These are phyloP conservation scores for Capitella teleta DNA, from an alignment of 1,140 invertebrate species.

Conservation along the genomic window DNA sequence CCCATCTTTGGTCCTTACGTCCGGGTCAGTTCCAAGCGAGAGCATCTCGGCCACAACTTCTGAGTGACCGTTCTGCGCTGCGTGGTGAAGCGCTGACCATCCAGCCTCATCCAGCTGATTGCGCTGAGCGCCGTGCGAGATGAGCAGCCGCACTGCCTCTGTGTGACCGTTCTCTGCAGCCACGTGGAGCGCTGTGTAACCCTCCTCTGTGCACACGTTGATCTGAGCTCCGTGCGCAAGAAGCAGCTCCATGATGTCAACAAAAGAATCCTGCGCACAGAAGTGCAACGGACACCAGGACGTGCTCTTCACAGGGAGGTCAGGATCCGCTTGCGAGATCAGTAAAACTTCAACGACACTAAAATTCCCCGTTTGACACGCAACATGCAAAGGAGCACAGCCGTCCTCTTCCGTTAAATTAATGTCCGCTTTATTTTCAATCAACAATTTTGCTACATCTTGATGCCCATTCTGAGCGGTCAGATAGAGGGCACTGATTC, in stretches of 20 bases:
- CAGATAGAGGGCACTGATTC: constrained; percentile 9
- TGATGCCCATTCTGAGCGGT: constrained; percentile 9
- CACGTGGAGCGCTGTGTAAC: constrained; percentile 35
- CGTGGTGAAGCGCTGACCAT: constrained; percentile 13
- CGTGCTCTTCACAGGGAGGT: neutral
- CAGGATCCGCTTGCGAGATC: constrained; percentile 16
- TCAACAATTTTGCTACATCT: constrained; percentile 2
- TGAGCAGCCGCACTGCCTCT: constrained; percentile 29
- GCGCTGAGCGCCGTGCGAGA: neutral
- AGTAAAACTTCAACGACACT: constrained; percentile 45
- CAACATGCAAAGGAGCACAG: constrained; percentile 13
- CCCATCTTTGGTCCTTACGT: constrained; percentile 5
- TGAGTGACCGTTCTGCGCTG: constrained; percentile 21
- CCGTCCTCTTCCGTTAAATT: constrained; percentile 11
- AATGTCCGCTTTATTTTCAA: constrained; percentile 1
- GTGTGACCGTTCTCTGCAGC: constrained; percentile 33
- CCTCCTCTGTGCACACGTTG: constrained; percentile 27
- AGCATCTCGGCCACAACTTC: constrained; percentile 37
- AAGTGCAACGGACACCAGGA: constrained; percentile 12
- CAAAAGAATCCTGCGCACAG: constrained; percentile 9
- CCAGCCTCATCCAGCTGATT: constrained; percentile 6
- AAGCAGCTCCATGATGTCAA: constrained; percentile 8
- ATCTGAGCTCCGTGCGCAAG: constrained; percentile 43
- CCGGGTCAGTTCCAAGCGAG: neutral
- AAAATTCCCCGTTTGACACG: constrained; percentile 33